Conservation (phyloP, 1,140 invertebrate genomes). For the Drosophila aff. region DNA sequence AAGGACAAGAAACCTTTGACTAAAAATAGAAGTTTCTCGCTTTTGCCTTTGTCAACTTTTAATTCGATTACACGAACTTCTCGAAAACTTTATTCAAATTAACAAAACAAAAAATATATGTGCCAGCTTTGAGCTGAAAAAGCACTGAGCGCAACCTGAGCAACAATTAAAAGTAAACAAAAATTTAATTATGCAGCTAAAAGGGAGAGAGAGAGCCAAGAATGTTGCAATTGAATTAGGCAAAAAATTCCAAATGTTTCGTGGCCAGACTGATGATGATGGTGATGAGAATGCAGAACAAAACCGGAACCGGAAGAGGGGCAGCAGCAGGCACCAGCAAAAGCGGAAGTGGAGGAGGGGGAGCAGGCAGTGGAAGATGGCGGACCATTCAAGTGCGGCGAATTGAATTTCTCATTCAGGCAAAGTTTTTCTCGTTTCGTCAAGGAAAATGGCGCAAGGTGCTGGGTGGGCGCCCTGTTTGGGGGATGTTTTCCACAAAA, state of each 20-base stretch:
- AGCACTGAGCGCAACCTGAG: constrained; percentile 35
- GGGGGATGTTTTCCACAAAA: constrained; percentile 43
- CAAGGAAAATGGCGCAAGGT: constrained; percentile 69
- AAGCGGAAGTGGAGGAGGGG: background rate
- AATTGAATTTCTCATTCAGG: constrained; percentile 71
- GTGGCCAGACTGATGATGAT: constrained; percentile 42
- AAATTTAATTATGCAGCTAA: constrained; percentile 82
- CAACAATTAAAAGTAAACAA: constrained; percentile 84
- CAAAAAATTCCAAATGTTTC: constrained; percentile 39
- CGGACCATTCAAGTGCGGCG: constrained; percentile 74
- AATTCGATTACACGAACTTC: constrained; percentile 34
- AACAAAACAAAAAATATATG: constrained; percentile 33
- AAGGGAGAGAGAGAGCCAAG: constrained; percentile 36
- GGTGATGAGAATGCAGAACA: background rate
- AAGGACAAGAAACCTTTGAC: background rate
- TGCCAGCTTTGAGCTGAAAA: constrained; percentile 6
- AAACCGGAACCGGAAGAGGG: constrained; percentile 2
- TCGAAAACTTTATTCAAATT: constrained; percentile 35
- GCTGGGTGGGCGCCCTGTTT: constrained; percentile 14
- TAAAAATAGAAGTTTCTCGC: constrained; percentile 21
- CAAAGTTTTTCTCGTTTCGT: constrained; percentile 27
- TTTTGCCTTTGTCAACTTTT: constrained; percentile 31
- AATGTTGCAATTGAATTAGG: constrained; percentile 74
- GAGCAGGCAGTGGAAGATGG: constrained; percentile 23
- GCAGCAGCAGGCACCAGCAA: background rate